Evolutionary conservation across 2,888 invertebrate genomes (phyloP).

Genomic region (Hydroisotoma schaefferi): DNA sequence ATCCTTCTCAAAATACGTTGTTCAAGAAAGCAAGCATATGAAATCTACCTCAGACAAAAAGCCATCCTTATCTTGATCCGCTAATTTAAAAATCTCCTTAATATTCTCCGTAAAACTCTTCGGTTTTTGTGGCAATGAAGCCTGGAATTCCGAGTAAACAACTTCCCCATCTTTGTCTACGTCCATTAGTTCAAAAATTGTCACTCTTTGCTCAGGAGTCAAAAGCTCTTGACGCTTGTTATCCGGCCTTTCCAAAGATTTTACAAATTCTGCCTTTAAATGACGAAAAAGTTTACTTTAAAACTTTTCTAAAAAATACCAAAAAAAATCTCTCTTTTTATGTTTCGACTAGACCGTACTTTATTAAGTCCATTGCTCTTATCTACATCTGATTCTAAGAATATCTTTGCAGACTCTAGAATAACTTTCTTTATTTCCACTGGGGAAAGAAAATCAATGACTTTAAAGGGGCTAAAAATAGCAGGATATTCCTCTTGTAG

Average conservation of each 20-base stretch:
- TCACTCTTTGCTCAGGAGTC: conserved; percentile 21
- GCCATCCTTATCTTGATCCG: conserved; percentile 20
- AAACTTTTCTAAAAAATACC: background rate
- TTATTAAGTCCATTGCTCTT: conserved; percentile 16
- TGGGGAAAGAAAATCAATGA: conserved; percentile 9
- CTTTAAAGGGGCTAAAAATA: conserved; percentile 18
- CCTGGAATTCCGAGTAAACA: conserved; percentile 29
- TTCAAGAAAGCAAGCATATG: too few species aligned
- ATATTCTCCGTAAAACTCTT: conserved; percentile 12
- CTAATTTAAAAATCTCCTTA: conserved; percentile 13
- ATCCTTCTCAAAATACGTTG: too few species aligned
- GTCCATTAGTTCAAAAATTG: conserved; percentile 23
- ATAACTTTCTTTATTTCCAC: conserved; percentile 23
- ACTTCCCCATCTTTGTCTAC: conserved; percentile 20
- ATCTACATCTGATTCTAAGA: conserved; percentile 24
- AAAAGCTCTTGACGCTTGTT: conserved; percentile 6
- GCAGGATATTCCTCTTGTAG: conserved; percentile 3
- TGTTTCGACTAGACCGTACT: conserved; percentile 9
- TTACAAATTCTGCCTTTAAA: conserved; percentile 16
- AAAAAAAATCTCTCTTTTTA: background rate
- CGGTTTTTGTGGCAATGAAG: conserved; percentile 14
- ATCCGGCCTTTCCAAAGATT: conserved; percentile 10
- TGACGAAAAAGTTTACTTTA: background rate
- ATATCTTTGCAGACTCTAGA: conserved; percentile 22
- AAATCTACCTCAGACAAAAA: conserved; percentile 17